Conservation (phyloP, 2,888 invertebrate genomes). For the Drosophila flavopinicola region DNA sequence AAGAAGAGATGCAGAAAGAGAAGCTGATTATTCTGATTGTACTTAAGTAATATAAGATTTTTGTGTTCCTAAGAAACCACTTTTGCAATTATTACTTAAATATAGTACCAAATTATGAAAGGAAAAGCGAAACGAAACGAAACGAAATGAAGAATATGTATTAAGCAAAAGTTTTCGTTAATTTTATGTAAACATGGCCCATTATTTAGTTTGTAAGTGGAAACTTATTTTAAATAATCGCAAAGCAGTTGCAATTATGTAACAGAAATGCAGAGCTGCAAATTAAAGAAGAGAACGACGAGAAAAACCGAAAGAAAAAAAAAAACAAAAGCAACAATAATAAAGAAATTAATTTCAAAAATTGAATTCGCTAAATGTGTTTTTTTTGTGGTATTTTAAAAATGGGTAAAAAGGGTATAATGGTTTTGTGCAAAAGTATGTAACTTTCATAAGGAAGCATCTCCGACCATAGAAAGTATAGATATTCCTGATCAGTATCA, state of each 20-base stretch:
- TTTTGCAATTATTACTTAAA: conserved; percentile 58
- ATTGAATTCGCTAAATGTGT: conserved; percentile 25
- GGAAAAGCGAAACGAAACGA: conserved; percentile 20
- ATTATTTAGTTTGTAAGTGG: conserved; percentile 75
- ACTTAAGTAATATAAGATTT: conserved; percentile 42
- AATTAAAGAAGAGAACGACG: conserved; percentile 11
- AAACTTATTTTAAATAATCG: conserved; percentile 58
- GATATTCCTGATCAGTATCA: no score
- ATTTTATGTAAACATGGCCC: conserved; percentile 61
- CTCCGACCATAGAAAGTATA: no score
- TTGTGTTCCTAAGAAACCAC: conserved; percentile 67
- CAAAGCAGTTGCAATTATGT: conserved; percentile 42
- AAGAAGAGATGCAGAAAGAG: conserved; percentile 2
- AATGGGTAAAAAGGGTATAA: no score
- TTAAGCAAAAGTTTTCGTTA: conserved; percentile 43
- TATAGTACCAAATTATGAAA: conserved; percentile 29
- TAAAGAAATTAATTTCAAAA: conserved; percentile 75
- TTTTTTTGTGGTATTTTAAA: no score
- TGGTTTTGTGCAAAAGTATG: no score
- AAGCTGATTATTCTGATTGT: conserved; percentile 19
- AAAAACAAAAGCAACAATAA: conserved; percentile 64
- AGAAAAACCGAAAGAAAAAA: conserved; percentile 18
- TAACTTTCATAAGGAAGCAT: no score
- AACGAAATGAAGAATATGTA: conserved; percentile 20
- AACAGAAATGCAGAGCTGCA: conserved; percentile 19